Evolutionary conservation across 1,140 invertebrate genomes (phyloP).

Genomic region (Penaeus chinensis): DNA sequence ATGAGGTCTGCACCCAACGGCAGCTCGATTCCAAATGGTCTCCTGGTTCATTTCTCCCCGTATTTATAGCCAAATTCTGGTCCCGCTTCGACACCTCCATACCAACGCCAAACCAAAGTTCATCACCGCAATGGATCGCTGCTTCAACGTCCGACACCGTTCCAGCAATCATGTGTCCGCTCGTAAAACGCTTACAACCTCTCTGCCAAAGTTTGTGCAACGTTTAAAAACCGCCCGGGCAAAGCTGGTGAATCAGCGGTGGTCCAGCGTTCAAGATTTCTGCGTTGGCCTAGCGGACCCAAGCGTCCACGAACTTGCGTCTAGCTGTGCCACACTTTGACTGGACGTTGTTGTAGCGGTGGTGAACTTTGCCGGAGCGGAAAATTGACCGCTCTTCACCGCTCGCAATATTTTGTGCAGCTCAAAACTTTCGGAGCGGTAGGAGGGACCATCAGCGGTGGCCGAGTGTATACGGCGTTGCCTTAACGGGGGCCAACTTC

Average conservation of each 20-base stretch:
- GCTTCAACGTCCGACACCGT: conserved; percentile 27
- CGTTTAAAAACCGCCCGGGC: conserved; percentile 18
- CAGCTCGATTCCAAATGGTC: not conserved
- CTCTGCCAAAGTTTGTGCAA: conserved; percentile 25
- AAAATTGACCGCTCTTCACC: too few relatives aligned
- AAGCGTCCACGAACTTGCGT: conserved; percentile 21
- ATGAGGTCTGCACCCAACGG: not conserved
- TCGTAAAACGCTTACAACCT: conserved; percentile 24
- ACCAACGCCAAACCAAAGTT: conserved; percentile 35
- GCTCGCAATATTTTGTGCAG: too few relatives aligned
- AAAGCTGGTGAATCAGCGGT: conserved; percentile 26
- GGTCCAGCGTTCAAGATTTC: conserved; percentile 15
- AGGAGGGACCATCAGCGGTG: too few relatives aligned
- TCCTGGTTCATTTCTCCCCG: conserved; percentile 14
- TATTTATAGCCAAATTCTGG: conserved; percentile 19
- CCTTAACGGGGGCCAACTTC: too few relatives aligned
- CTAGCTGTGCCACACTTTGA: conserved; percentile 16
- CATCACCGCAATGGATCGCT: conserved; percentile 20
- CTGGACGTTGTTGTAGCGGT: conserved; percentile 10
- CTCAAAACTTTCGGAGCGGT: too few relatives aligned
- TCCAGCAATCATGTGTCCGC: conserved; percentile 19
- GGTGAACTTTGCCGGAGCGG: too few relatives aligned
- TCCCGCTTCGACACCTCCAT: conserved; percentile 9
- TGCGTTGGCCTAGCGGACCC: conserved; percentile 23
- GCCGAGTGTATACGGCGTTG: too few relatives aligned